Base-by-base conservation (phyloP, 2,113 vertebrate genomes). In the Heloderma charlesbogerti region DNA sequence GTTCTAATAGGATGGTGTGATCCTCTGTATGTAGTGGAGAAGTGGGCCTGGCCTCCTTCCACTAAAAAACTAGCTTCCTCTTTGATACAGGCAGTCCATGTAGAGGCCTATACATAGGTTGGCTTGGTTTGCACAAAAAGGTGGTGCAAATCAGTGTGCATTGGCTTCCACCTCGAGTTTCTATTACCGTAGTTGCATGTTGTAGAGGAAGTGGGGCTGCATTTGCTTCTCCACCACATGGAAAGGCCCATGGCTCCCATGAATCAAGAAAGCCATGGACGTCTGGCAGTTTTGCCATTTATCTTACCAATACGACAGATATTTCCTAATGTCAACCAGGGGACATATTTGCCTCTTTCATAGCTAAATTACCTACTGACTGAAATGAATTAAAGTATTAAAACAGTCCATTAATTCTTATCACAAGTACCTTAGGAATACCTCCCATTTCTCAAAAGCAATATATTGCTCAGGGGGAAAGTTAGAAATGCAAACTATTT, bases 371-470 rank as follows among this genome's bases (percentile, higher is more conserved):
- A 66, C 43, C 66, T 48, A 85, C 12, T 66, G 27, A 67, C 40
- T 48, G 72, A 77, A 87, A 87, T 77, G 72, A 87, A 87, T 57
- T 54, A 29, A 48, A 48, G 51, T 37, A 87, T 87, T 87, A 60
- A 87, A 87, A 40, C 85, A 77, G 86, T 75, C n/a, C 71, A 87
- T 75, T 77, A 60, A 77, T 87, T 77, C 51, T 75, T 87, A 87
- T 75, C 51, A 43, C 51, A 63, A 54, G 16, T 37, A 57, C 37
- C 27, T 29, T 43, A 75, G 71, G 48, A 75, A 87, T 57, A 87
- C 7, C n/a, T 87, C 27, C 71, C 71, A 57, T 54, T 75, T 37
- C 71, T 60, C 51, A 40, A 87, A 87, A 77, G 71, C 37, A 57
- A 60, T 18, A 29, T 29, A 29, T 40, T 43, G 27, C 72, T 77